Conservation (phyloP, 2,113 vertebrate genomes). For the Muntiacus muntjak region DNA sequence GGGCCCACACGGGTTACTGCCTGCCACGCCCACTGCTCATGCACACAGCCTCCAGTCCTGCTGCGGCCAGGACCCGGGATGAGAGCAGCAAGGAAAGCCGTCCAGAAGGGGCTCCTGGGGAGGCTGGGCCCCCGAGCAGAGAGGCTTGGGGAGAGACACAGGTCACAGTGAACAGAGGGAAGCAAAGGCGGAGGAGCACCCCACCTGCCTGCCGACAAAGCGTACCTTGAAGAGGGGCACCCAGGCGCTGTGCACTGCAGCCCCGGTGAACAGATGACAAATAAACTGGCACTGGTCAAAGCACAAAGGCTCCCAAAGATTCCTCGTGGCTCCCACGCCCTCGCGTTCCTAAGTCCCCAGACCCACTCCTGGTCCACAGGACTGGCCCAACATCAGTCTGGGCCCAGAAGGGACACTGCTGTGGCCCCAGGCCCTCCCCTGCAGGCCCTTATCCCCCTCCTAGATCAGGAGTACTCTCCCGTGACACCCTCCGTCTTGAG, state of each 20-base stretch:
- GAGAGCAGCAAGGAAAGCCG: background rate
- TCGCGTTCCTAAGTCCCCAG: accelerated
- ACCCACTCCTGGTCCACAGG: accelerated
- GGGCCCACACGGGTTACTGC: too few species aligned
- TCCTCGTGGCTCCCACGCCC: background rate
- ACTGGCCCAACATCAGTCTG: background rate
- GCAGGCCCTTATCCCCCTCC: too few species aligned
- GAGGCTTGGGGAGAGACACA: accelerated
- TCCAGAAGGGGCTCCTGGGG: background rate
- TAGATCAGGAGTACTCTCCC: background rate
- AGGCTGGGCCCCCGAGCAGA: background rate
- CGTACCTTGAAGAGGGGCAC: background rate
- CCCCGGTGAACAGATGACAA: background rate
- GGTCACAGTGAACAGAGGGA: background rate
- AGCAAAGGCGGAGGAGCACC: background rate
- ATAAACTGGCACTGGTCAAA: background rate
- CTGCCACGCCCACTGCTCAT: accelerated
- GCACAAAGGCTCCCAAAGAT: background rate
- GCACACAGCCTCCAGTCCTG: background rate
- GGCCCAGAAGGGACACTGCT: background rate
- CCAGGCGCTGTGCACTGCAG: accelerated
- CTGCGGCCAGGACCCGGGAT: accelerated
- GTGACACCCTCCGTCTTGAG: accelerated
- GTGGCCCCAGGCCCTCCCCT: background rate
- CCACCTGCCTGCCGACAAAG: background rate